A percentile compares a stretch with the other conserved stretches of the same genome.
Conservation (phyloP, 92 coral and sea anemone species). For the Epizoanthus ramosus region DNA sequence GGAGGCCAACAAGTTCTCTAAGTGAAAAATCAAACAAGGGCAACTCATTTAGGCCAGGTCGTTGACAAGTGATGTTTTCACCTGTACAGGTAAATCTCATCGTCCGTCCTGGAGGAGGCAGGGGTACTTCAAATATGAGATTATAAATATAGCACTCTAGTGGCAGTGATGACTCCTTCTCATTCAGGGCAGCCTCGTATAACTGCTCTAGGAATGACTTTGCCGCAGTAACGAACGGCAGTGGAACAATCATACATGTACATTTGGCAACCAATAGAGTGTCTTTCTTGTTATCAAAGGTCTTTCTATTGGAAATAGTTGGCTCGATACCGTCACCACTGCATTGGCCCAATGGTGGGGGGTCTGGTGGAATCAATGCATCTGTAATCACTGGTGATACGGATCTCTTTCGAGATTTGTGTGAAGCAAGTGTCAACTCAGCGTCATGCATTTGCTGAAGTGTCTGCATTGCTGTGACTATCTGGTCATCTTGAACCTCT, state of each 20-base stretch:
- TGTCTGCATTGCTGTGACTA: conserved; percentile 87
- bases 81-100: conserved; percentile 85
- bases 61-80: conserved; percentile 79
- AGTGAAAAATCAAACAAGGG: conserved; percentile 96
- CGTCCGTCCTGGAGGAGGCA: conserved; percentile 95
- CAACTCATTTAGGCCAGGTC: conserved; percentile 94
- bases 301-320: conserved; percentile 56
- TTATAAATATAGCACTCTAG: conserved; percentile 92
- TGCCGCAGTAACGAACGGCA: conserved; percentile 88
- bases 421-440: conserved; percentile 71
- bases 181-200: conserved; percentile 66
- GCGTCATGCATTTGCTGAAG: conserved; percentile 95
- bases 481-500: conserved; percentile 77
- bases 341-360: conserved; percentile 31
- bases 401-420: conserved; percentile 72
- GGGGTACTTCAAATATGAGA: conserved; percentile 89
- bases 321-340: conserved; percentile 27
- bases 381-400: conserved; percentile 61
- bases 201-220: conserved; percentile 73
- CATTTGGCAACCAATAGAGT: conserved; percentile 85
- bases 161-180: conserved; percentile 65
- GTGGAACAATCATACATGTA: conserved; percentile 78
- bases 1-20: conserved; percentile 73
- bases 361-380: conserved; percentile 51
- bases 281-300: conserved; percentile 72